Evolutionary conservation across 1,140 invertebrate species (phyloP).

Genomic region (Atta texana): DNA sequence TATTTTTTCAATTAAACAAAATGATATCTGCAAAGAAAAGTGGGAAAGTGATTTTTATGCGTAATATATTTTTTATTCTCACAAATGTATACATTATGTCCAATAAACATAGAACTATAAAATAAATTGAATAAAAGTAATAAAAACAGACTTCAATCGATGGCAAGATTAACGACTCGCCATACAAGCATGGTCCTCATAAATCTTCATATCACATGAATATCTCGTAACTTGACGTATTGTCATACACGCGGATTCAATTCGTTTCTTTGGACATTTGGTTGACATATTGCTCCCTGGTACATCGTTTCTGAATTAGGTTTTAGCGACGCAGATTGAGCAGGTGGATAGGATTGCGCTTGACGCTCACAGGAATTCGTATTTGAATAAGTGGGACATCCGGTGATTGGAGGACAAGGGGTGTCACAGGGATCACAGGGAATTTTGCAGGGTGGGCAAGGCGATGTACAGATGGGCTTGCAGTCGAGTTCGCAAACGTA

Average conservation of each 20-base stretch:
- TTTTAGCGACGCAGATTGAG: neutral
- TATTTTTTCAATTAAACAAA: neutral
- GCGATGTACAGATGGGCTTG: conserved; percentile 74
- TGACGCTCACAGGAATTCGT: conserved; percentile 50
- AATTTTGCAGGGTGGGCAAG: conserved; percentile 66
- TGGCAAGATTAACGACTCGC: conserved; percentile 32
- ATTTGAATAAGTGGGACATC: conserved; percentile 23
- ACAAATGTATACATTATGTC: conserved; percentile 26
- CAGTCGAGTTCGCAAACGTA: conserved; percentile 77
- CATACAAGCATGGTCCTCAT: conserved; percentile 6
- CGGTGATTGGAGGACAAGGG: conserved; percentile 30
- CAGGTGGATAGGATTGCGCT: conserved; percentile 18
- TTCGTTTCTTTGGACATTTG: conserved; percentile 68
- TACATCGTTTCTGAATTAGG: conserved; percentile 57
- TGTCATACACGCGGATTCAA: conserved; percentile 42
- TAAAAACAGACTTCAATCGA: conserved; percentile 37
- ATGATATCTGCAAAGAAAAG: neutral
- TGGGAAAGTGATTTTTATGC: neutral
- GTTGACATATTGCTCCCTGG: conserved; percentile 68
- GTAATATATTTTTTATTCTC: conserved; percentile 39
- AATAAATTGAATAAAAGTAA: conserved; percentile 13
- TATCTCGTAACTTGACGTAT: conserved; percentile 48
- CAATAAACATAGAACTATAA: neutral
- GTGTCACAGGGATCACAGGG: conserved; percentile 50
- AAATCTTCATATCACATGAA: conserved; percentile 45